A percentile compares a stretch with the other conserved stretches of the same genome.
Conservation (phyloP, 92 coral and sea anemone genomes). For the Porites cylindrica region DNA sequence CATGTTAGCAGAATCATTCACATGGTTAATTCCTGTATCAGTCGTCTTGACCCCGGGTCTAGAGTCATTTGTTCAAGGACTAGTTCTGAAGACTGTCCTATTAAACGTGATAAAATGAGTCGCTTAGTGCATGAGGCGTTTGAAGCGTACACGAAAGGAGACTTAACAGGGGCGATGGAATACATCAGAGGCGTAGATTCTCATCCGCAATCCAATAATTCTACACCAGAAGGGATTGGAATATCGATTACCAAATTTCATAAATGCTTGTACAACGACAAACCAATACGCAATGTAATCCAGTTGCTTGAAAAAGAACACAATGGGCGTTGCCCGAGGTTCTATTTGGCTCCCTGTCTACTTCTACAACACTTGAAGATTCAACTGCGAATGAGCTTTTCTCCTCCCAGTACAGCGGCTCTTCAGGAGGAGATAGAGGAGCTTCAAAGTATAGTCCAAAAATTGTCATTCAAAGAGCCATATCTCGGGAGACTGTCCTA, state of each 20-base stretch:
- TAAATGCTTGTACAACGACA: constrained; percentile 27
- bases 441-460: constrained; percentile 17
- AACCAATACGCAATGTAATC: constrained; percentile 33
- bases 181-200: constrained; percentile 23
- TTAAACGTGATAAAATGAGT: constrained; percentile 30
- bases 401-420: neutral
- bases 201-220: neutral
- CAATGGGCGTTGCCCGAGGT: constrained; percentile 32
- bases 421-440: constrained; percentile 17
- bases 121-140: constrained; percentile 45
- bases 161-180: constrained; percentile 1
- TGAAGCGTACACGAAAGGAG: constrained; percentile 22
- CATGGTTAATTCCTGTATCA: constrained; percentile 18
- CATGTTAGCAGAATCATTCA: constrained; percentile 46
- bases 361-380: constrained; percentile 40
- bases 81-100: neutral
- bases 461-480: constrained; percentile 46
- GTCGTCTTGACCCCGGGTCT: neutral
- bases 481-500: constrained; percentile 51
- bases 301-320: constrained; percentile 26
- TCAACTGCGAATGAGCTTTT: constrained; percentile 13
- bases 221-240: constrained; percentile 36
- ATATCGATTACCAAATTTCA: constrained; percentile 49
- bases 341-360: constrained; percentile 43
- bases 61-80: neutral